Percentiles rank a stretch among this genome's conserved stretches.
phyloP scores from a whole-genome alignment of 2,888 invertebrate species.

The Campoletis raptor region DNA sequence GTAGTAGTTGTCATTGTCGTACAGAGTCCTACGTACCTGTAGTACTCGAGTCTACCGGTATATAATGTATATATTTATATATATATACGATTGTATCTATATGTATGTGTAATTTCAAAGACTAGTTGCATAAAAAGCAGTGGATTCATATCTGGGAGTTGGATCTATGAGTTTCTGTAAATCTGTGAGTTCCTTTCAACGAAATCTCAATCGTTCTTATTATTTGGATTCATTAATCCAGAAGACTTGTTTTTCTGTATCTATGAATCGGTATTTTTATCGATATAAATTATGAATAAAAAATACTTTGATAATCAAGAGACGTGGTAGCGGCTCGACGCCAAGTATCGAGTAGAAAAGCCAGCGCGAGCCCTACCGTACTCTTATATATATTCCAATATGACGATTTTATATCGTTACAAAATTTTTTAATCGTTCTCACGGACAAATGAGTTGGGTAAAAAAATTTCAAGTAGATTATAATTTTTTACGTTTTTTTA shows the following conservation, averaged over 20 bases:
- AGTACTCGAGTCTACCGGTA: background rate
- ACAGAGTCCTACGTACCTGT: conserved; percentile 11
- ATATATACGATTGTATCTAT: background rate
- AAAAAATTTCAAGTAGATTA: too few relatives aligned
- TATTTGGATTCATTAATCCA: background rate
- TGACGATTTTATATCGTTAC: too few relatives aligned
- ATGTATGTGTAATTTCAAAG: background rate
- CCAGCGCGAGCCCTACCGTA: too few relatives aligned
- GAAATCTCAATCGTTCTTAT: background rate
- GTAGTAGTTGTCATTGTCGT: conserved; percentile 51
- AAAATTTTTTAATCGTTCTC: too few relatives aligned
- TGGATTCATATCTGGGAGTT: background rate
- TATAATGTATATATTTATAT: background rate
- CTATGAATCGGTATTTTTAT: background rate
- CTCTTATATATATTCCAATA: too few relatives aligned
- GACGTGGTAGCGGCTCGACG: too few relatives aligned
- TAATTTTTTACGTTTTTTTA: too few relatives aligned
- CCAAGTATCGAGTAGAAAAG: too few relatives aligned
- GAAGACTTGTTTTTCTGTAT: background rate
- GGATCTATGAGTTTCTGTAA: background rate
- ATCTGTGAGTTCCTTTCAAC: background rate
- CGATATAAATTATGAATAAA: background rate
- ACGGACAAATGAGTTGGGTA: too few relatives aligned
- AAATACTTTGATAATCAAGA: background rate
- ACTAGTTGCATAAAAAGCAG: background rate